Conservation (phyloP, 2,888 invertebrate species). For the Artemia sinica region DNA sequence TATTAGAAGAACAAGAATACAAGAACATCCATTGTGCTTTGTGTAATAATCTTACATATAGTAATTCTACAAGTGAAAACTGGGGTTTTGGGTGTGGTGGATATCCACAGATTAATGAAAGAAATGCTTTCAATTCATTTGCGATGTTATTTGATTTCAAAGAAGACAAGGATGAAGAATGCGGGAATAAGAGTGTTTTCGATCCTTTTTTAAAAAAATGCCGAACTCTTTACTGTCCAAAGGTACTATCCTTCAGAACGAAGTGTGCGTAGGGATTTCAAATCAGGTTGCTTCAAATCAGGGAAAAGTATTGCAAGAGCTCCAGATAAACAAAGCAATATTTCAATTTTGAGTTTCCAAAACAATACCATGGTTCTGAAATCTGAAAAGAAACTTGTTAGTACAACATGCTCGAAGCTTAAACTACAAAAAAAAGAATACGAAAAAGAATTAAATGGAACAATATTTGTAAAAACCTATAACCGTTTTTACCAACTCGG, state of each 20-base stretch:
- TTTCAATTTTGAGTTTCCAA: slow-evolving; percentile 25
- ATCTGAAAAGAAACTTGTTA: slow-evolving; percentile 21
- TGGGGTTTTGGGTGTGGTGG: slow-evolving; percentile 22
- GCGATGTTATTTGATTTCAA: slow-evolving; percentile 34
- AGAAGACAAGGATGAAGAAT: slow-evolving; percentile 28
- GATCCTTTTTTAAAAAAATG: slow-evolving; percentile 36
- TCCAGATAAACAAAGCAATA: slow-evolving; percentile 23
- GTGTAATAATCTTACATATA: slow-evolving; percentile 32
- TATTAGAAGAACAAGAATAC: slow-evolving; percentile 30
- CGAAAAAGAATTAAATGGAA: slow-evolving; percentile 28
- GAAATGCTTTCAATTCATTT: slow-evolving; percentile 31
- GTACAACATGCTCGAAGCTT: slow-evolving; percentile 31
- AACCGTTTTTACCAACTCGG: slow-evolving; percentile 28
- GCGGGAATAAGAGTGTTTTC: slow-evolving; percentile 30
- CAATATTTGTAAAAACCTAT: slow-evolving; percentile 31
- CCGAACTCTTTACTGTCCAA: slow-evolving; percentile 31
- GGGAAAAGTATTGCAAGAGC: slow-evolving; percentile 24
- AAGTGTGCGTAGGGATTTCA: slow-evolving; percentile 25
- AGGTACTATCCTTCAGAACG: slow-evolving; percentile 28
- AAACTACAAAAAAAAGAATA: slow-evolving; percentile 31
- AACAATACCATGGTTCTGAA: too few species aligned
- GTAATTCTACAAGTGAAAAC: too few species aligned
- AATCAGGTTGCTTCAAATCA: too few species aligned
- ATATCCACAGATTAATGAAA: slow-evolving; percentile 26
- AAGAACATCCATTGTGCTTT: slow-evolving; percentile 36